Evolutionary conservation across 2,888 invertebrate genomes (phyloP).

Genomic region (Euproctis similis): DNA sequence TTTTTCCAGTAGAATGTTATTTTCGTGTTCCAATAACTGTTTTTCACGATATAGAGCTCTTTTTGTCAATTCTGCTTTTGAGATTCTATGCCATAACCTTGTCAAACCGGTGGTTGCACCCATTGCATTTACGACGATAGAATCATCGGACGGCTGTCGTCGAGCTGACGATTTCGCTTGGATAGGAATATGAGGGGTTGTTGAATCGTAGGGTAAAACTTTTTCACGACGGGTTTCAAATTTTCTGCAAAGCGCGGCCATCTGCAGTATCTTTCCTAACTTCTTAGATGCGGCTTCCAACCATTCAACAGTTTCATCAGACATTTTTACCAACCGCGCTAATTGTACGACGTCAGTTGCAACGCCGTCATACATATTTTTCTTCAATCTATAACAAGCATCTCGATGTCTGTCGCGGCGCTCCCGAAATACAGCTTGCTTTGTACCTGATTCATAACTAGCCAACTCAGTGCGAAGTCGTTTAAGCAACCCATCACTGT

Average conservation of each 20-base stretch:
- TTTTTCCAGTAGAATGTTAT: conserved; percentile 33
- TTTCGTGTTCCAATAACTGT: conserved; percentile 48
- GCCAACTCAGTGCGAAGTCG: conserved; percentile 48
- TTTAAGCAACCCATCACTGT: conserved; percentile 48
- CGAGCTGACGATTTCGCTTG: conserved; percentile 33
- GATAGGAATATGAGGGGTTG: conserved; percentile 36
- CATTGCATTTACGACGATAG: conserved; percentile 46
- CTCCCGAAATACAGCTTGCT: conserved; percentile 59
- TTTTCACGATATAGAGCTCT: conserved; percentile 56
- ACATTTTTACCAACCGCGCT: conserved; percentile 42
- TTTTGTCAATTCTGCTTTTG: conserved; percentile 54
- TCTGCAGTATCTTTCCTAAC: conserved; percentile 66
- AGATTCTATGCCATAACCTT: conserved; percentile 58
- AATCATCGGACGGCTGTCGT: conserved; percentile 41
- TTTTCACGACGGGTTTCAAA: conserved; percentile 74
- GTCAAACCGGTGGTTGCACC: conserved; percentile 48
- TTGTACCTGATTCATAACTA: conserved; percentile 63
- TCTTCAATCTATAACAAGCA: conserved; percentile 49
- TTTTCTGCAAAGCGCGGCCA: conserved; percentile 72
- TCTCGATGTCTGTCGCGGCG: conserved; percentile 53
- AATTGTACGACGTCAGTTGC: conserved; percentile 42
- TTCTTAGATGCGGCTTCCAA: conserved; percentile 53
- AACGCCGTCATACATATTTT: conserved; percentile 38
- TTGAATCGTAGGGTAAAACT: conserved; percentile 52
- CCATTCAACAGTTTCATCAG: conserved; percentile 56